A percentile compares a stretch with the other conserved stretches of the same genome.
Conservation (phyloP, 2,888 invertebrate species). For the Acronicta psi region DNA sequence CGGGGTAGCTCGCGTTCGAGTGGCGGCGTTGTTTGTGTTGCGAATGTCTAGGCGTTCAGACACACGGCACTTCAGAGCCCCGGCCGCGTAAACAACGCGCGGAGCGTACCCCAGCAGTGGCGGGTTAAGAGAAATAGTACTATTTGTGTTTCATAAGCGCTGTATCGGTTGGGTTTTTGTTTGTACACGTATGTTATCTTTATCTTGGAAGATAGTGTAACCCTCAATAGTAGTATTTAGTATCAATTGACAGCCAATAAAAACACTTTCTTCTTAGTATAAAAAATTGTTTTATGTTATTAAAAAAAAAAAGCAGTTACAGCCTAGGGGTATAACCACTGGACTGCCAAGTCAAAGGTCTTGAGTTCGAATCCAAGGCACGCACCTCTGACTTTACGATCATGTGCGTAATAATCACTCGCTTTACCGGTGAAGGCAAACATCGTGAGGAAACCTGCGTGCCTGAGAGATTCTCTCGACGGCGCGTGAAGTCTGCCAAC, state of each 20-base stretch:
- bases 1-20: constrained; percentile 30
- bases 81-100: constrained; percentile 40
- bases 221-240: background rate
- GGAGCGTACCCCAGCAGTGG: constrained; percentile 22
- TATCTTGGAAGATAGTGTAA: background rate
- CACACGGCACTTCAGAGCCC: constrained; percentile 50
- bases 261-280: background rate
- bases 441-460: too few species aligned
- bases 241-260: constrained; percentile 4
- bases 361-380: too few species aligned
- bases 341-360: too few species aligned
- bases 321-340: too few species aligned
- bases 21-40: constrained; percentile 53
- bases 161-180: constrained; percentile 32
- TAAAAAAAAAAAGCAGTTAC: too few species aligned
- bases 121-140: constrained; percentile 56
- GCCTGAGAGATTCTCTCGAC: too few species aligned
- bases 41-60: constrained; percentile 54
- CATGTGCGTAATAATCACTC: too few species aligned
- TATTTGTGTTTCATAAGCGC: constrained; percentile 45
- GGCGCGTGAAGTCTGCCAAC: too few species aligned
- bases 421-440: too few species aligned
- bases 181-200: constrained; percentile 24
- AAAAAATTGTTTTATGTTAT: too few species aligned
- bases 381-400: too few species aligned